phyloP scores from a whole-genome alignment of 2,113 vertebrate genomes.

The Plecotus auritus region DNA sequence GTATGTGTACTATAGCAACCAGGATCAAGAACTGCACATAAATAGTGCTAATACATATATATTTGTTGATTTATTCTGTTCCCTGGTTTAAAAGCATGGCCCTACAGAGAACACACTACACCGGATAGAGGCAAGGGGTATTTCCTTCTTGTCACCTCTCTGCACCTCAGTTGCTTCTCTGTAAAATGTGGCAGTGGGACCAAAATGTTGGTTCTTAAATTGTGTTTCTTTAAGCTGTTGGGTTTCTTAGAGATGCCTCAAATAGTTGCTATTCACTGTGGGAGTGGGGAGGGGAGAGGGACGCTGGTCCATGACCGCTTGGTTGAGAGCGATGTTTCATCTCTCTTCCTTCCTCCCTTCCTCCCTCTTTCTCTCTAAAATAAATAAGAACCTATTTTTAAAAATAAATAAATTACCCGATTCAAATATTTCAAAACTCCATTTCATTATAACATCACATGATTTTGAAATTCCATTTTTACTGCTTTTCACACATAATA shows the following conservation, averaged over 20 bases:
- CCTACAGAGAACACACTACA: background rate
- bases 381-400: background rate
- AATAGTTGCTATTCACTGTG: background rate
- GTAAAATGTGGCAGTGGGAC: background rate
- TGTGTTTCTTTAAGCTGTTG: background rate
- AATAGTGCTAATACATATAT: background rate
- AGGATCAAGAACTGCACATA: too few species aligned
- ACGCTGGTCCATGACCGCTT: background rate
- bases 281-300: background rate
- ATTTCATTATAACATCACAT: background rate
- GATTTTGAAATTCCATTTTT: background rate
- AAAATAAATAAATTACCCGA: background rate
- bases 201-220: background rate
- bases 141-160: background rate
- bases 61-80: background rate
- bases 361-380: too few species aligned
- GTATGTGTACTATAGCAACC: background rate
- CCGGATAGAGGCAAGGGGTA: accelerated
- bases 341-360: too few species aligned
- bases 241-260: background rate
- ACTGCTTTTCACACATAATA: background rate
- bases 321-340: background rate
- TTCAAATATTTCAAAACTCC: background rate
- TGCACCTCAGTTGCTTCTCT: background rate
- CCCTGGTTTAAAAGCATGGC: background rate